A percentile compares a stretch with the other conserved stretches of the same genome.
Evolutionary conservation across 2,797 vertebrate genomes (phyloP).

Genomic region (Uromys caudimaculatus): DNA sequence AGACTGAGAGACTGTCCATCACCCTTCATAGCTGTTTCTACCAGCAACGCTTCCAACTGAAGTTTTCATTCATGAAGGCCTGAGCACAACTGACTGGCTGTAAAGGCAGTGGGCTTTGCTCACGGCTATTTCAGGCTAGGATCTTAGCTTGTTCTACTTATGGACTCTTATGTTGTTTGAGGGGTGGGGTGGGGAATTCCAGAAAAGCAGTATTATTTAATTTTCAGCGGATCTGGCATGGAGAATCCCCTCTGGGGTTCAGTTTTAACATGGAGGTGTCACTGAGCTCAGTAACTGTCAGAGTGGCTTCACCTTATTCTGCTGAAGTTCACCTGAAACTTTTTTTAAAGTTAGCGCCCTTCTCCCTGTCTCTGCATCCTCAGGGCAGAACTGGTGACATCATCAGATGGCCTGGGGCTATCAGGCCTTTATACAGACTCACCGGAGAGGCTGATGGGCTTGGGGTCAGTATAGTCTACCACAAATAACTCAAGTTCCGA

Average conservation of each 20-base stretch:
- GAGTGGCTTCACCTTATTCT: constrained; percentile 78
- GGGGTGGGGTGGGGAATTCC: neutral
- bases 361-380: constrained; percentile 56
- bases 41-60: neutral
- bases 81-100: neutral
- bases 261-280: constrained; percentile 78
- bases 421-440: constrained; percentile 44
- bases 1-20: neutral
- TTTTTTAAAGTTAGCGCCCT: constrained; percentile 57
- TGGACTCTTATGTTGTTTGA: neutral
- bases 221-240: neutral
- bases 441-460: neutral
- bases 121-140: constrained; percentile 12
- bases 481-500: constrained; percentile 40
- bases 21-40: neutral
- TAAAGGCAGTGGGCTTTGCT: constrained; percentile 20
- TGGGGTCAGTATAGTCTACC: neutral
- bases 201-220: neutral
- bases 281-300: constrained; percentile 79
- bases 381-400: constrained; percentile 63
- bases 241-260: neutral
- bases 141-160: constrained; percentile 40
- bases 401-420: constrained; percentile 28
- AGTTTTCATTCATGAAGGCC: neutral
- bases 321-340: constrained; percentile 72